Evolutionary conservation across 2,113 vertebrate species (phyloP).

Genomic region (Accipiter virgatus): DNA sequence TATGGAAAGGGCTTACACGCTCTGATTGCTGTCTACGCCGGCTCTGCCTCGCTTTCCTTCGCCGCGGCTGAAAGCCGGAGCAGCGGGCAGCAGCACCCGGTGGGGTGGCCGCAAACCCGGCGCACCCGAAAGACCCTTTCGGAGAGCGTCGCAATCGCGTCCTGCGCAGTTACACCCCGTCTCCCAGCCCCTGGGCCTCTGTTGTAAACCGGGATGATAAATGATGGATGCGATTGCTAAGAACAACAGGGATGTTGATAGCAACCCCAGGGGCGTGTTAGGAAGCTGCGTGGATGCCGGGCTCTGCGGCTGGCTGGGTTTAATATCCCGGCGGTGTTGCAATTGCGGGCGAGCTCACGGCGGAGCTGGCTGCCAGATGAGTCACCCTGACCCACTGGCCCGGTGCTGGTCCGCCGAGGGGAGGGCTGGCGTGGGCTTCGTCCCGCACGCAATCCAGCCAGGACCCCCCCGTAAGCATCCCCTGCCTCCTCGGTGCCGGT

Average conservation of each 20-base stretch:
- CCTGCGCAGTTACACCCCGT: fast-evolving
- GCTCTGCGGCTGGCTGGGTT: neutral
- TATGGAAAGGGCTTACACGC: fast-evolving
- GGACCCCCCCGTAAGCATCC: neutral
- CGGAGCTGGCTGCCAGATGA: neutral
- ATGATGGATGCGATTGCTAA: neutral
- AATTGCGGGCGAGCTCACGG: neutral
- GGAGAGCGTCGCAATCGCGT: neutral
- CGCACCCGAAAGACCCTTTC: neutral
- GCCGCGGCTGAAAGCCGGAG: fast-evolving
- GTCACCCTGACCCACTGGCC: conserved; percentile 19
- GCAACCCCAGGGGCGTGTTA: conserved; percentile 34
- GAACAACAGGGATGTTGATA: conserved; percentile 33
- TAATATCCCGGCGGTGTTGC: neutral
- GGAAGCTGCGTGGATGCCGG: neutral
- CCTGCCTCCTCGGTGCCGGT: fast-evolving
- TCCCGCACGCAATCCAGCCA: neutral
- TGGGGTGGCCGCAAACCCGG: neutral
- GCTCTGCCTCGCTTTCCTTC: neutral
- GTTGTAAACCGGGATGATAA: neutral
- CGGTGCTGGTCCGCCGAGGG: neutral
- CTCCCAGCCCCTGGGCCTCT: neutral
- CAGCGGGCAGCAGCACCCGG: neutral
- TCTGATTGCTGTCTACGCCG: fast-evolving
- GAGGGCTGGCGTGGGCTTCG: neutral